phyloP scores from a whole-genome alignment of 1,140 invertebrate species.

The Chlorops oryzae region DNA sequence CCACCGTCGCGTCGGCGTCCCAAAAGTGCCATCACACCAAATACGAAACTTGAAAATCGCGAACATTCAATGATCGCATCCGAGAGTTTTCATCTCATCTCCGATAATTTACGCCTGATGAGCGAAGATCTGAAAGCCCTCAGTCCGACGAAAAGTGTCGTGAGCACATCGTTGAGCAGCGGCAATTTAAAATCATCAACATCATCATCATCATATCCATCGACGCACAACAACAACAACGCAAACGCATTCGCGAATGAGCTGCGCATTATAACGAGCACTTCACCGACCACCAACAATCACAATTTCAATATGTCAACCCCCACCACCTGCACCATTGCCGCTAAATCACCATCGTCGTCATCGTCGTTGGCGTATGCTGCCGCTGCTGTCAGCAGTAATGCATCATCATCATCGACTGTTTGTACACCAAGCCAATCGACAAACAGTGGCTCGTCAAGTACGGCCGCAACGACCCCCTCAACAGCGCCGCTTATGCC shows the following conservation, averaged over 20 bases:
- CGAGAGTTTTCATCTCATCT: conserved; percentile 46
- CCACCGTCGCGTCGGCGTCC: conserved; percentile 30
- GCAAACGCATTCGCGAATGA: conserved; percentile 27
- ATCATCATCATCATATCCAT: conserved; percentile 11
- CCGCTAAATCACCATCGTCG: conserved; percentile 22
- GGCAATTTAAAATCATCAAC: conserved; percentile 29
- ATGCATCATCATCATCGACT: conserved; percentile 1
- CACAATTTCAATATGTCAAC: background rate
- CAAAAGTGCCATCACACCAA: conserved; percentile 26
- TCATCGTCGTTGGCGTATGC: conserved; percentile 5
- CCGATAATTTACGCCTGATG: conserved; percentile 44
- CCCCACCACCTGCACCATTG: background rate
- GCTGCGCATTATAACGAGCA: conserved; percentile 34
- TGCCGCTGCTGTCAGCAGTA: background rate
- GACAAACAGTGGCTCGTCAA: conserved; percentile 4
- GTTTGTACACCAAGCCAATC: background rate
- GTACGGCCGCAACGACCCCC: conserved; percentile 35
- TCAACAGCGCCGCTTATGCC: conserved; percentile 38
- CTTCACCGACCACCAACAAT: conserved; percentile 27
- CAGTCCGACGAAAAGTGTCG: conserved; percentile 38
- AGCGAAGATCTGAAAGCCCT: conserved; percentile 44
- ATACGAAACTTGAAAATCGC: conserved; percentile 8
- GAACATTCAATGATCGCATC: conserved; percentile 41
- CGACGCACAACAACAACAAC: no score
- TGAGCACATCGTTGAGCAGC: conserved; percentile 28